Evolutionary conservation across 2,797 vertebrate species (phyloP), one percentile per base, ranked within the genome.

Genomic region (Emydoidea blandingii): DNA sequence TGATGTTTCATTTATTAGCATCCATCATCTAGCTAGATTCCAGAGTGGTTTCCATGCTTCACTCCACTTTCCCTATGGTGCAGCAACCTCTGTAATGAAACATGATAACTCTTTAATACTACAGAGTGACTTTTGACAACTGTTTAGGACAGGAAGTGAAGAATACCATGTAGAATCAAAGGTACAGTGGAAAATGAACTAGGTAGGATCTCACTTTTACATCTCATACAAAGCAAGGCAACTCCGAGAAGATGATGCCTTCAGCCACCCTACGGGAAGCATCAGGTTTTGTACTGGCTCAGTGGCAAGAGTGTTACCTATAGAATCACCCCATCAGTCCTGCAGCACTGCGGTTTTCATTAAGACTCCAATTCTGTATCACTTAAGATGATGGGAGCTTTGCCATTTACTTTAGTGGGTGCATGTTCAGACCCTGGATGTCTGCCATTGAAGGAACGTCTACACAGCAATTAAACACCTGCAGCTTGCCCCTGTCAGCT

Each of bases 61-160:
- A 49, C 92, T 81, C 93, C 74, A 65, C 31, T 49, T 88, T 54
- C 57, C 96, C 95, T 87, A 91, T 94, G 92, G 80, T 94, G 54
- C 82, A 81, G 44, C 78, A 86, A 41, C 50, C 90, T 85, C 92
- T 93, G 84, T 84, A 86, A 84, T 92, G 18, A 93, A 90, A 59
- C 83, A 89, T n/a, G 72, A 50, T 85, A 85, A 54, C 85, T 96
- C 80, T 82, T 91, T 53, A 89, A 54, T 41, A 4, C 76, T 44
- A 1, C 27, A 21, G 18, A 12, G 7, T 87, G 59, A 65, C 76
- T 94, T 78, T 41, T 89, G 1, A 2, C 11, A 88, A 81, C 80
- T 6, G 5, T 81, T 96, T 91, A 12, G 0, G 50, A 86, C n/a
- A 93, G 90, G 82, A 93, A 93, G 81, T 44, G 92, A 93, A 90